Evolutionary conservation across 2,888 invertebrate genomes (phyloP).

Genomic region (Acronicta leporina): DNA sequence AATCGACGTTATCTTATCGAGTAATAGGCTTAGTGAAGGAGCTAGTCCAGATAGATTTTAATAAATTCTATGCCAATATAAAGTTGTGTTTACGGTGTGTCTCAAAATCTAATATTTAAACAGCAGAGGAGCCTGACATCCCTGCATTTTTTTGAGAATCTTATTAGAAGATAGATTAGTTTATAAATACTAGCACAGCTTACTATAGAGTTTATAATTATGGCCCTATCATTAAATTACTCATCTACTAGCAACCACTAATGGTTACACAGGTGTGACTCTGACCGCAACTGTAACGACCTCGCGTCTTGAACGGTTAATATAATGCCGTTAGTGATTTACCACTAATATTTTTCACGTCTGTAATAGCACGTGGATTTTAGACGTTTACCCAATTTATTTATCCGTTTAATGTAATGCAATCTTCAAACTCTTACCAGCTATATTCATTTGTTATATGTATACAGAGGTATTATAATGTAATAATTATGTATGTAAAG

Average conservation of each 20-base stretch:
- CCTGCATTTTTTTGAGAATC: slow-evolving; percentile 55
- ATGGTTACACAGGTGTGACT: slow-evolving; percentile 2
- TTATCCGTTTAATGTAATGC: too few species aligned
- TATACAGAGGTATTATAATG: background rate
- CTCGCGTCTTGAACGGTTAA: slow-evolving; percentile 12
- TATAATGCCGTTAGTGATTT: slow-evolving; percentile 9
- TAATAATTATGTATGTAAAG: slow-evolving; percentile 3
- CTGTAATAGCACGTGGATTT: background rate
- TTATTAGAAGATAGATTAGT: slow-evolving; percentile 49
- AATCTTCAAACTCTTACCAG: too few species aligned
- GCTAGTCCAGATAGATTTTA: slow-evolving; percentile 83
- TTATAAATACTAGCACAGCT: slow-evolving; percentile 47
- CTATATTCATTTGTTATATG: too few species aligned
- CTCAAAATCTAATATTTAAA: slow-evolving; percentile 71
- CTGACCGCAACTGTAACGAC: background rate
- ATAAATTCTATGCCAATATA: slow-evolving; percentile 77
- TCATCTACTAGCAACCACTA: background rate
- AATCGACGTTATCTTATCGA: slow-evolving; percentile 52
- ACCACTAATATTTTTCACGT: background rate
- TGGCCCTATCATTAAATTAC: slow-evolving; percentile 29
- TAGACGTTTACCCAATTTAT: background rate
- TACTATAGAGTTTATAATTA: slow-evolving; percentile 20
- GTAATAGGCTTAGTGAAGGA: slow-evolving; percentile 79
- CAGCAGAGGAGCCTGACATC: slow-evolving; percentile 63
- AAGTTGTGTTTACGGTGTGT: slow-evolving; percentile 66